phyloP scores from a whole-genome alignment of 2,797 vertebrate species.

The Botia kubotai region DNA sequence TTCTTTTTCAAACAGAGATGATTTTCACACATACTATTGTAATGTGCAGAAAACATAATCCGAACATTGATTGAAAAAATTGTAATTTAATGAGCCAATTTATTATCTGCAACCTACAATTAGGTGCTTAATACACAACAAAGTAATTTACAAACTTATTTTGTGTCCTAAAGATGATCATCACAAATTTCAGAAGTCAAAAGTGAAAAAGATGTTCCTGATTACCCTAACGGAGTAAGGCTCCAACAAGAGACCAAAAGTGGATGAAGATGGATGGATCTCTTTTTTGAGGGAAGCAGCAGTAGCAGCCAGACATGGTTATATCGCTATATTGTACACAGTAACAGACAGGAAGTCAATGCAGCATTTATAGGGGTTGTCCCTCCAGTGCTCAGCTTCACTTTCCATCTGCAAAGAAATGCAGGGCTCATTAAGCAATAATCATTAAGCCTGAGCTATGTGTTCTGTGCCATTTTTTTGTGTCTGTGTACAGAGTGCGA shows the following conservation, averaged over 20 bases:
- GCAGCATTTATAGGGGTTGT: background rate
- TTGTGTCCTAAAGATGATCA: too few relatives aligned
- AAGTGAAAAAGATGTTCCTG: too few relatives aligned
- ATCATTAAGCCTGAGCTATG: slow-evolving; percentile 4
- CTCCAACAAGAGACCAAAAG: background rate
- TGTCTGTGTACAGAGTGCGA: background rate
- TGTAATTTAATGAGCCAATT: too few relatives aligned
- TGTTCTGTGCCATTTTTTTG: slow-evolving; percentile 5
- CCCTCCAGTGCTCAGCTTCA: slow-evolving; percentile 2
- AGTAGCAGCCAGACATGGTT: background rate
- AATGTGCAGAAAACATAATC: too few relatives aligned
- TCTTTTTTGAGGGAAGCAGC: background rate
- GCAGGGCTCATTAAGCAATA: slow-evolving; percentile 17
- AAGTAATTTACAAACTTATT: too few relatives aligned
- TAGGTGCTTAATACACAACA: too few relatives aligned
- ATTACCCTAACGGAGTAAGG: too few relatives aligned
- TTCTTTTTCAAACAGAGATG: too few relatives aligned
- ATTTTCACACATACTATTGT: too few relatives aligned
- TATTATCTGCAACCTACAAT: too few relatives aligned
- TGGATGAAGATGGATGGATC: background rate
- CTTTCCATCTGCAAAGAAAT: slow-evolving; percentile 16
- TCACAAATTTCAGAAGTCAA: too few relatives aligned
- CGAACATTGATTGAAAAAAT: too few relatives aligned
- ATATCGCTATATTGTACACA: background rate
- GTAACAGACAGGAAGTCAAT: background rate